A percentile compares a stretch with the other conserved stretches of the same genome.
phyloP scores from a whole-genome alignment of 2,113 vertebrate genomes.

The Pteropus alecto region DNA sequence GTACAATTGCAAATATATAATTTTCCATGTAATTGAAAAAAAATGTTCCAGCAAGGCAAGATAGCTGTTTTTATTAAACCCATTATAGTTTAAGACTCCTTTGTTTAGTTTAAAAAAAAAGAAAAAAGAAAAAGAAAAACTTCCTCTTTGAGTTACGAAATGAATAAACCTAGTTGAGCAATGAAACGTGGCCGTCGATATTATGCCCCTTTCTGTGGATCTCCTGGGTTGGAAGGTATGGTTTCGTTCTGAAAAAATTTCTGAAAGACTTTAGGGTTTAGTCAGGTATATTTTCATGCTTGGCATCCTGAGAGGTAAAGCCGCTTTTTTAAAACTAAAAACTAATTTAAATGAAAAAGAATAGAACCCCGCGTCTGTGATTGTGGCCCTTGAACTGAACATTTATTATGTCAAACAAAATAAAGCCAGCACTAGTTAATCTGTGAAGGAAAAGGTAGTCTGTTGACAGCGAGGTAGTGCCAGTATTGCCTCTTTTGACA shows the following conservation, averaged over 20 bases:
- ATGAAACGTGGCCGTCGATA: constrained; percentile 28
- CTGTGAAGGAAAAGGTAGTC: constrained; percentile 39
- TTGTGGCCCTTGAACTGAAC: not conserved
- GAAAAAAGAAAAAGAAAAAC: constrained; percentile 35
- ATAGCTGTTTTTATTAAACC: constrained; percentile 58
- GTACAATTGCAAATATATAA: constrained; percentile 62
- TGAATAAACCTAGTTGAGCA: not conserved
- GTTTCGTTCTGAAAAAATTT: constrained; percentile 49
- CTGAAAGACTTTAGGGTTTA: constrained; percentile 51
- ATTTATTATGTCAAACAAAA: not conserved
- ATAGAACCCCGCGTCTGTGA: not conserved
- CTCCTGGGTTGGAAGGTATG: not conserved
- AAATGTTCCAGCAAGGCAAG: constrained; percentile 49
- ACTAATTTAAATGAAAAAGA: constrained; percentile 12
- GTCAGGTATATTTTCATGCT: constrained; percentile 32
- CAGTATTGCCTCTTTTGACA: constrained; percentile 56
- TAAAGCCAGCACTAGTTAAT: not conserved
- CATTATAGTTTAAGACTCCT: constrained; percentile 52
- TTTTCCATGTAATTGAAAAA: constrained; percentile 48
- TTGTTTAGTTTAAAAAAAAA: constrained; percentile 69
- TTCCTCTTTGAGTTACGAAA: constrained; percentile 55
- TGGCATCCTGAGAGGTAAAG: not conserved
- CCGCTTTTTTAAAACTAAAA: constrained; percentile 56
- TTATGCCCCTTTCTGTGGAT: not conserved
- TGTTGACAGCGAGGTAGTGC: constrained; percentile 37